Conservation (phyloP, 2,797 vertebrate genomes). For the Siniperca obscura region DNA sequence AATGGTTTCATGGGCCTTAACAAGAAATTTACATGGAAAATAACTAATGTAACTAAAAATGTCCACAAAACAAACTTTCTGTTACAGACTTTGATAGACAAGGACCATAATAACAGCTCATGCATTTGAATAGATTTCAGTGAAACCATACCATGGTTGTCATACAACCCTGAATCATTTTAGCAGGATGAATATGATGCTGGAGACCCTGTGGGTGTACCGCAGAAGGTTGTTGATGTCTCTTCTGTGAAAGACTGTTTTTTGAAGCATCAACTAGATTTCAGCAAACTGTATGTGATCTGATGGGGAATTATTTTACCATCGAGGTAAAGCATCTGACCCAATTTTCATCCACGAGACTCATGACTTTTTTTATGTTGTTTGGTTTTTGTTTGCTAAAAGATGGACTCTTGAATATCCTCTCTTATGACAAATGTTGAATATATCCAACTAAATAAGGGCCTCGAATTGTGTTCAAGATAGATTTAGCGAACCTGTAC, state of each 20-base stretch:
- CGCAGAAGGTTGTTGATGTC: constrained; percentile 14
- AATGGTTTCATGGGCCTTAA: neutral
- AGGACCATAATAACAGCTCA: neutral
- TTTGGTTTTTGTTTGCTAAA: neutral
- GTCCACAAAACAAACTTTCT: neutral
- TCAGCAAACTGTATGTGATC: neutral
- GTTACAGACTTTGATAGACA: constrained; percentile 3
- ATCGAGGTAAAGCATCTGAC: neutral
- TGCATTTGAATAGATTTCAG: constrained; percentile 9
- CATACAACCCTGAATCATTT: neutral
- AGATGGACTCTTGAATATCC: neutral
- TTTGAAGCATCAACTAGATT: constrained; percentile 2
- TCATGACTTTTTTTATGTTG: neutral
- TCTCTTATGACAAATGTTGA: neutral
- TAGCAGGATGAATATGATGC: constrained; percentile 13
- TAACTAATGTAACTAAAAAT: neutral
- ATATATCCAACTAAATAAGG: neutral
- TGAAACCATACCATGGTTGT: neutral
- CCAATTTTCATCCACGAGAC: neutral
- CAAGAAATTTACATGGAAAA: neutral
- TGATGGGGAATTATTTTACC: constrained; percentile 3
- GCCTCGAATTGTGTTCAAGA: neutral
- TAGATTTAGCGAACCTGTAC: neutral
- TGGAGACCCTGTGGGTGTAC: constrained; percentile 13
- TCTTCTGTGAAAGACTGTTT: neutral